These are phyloP conservation scores for Sesia apiformis DNA, from an alignment of 2,888 invertebrate genomes.

Conservation along the genomic window DNA sequence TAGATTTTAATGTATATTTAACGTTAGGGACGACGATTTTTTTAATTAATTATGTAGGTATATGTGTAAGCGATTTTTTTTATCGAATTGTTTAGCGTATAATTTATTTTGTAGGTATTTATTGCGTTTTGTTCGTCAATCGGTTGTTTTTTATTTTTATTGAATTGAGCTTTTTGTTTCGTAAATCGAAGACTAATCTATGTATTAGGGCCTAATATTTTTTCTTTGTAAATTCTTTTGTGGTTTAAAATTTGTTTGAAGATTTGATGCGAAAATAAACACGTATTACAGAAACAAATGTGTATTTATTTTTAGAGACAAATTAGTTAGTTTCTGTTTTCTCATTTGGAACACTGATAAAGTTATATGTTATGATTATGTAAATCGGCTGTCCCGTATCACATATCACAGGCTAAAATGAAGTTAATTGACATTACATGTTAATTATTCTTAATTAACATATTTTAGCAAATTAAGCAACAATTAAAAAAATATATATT, in stretches of 20 bases:
- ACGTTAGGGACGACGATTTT: conserved; percentile 34
- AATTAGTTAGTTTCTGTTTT: no score
- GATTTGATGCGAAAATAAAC: conserved; percentile 56
- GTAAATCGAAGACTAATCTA: conserved; percentile 24
- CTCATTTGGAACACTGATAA: no score
- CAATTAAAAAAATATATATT: no score
- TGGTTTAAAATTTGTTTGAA: conserved; percentile 36
- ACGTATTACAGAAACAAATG: conserved; percentile 40
- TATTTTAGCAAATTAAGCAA: no score
- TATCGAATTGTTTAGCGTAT: conserved; percentile 1
- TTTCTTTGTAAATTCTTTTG: neutral
- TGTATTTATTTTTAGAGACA: neutral
- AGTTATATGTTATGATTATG: no score
- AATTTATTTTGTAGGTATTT: conserved; percentile 33
- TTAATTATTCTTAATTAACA: no score
- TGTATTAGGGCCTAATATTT: conserved; percentile 31
- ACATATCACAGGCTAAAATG: no score
- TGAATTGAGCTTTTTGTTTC: conserved; percentile 13
- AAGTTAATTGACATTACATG: no score
- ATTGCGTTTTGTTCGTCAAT: conserved; percentile 24
- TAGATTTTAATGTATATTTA: conserved; percentile 54
- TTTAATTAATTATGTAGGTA: conserved; percentile 7
- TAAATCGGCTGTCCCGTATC: no score
- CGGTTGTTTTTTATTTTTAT: conserved; percentile 11
- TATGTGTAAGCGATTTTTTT: neutral